A percentile compares a stretch with the other conserved stretches of the same genome.
phyloP scores from a whole-genome alignment of 2,113 vertebrate genomes.

The Thunnus thynnus region DNA sequence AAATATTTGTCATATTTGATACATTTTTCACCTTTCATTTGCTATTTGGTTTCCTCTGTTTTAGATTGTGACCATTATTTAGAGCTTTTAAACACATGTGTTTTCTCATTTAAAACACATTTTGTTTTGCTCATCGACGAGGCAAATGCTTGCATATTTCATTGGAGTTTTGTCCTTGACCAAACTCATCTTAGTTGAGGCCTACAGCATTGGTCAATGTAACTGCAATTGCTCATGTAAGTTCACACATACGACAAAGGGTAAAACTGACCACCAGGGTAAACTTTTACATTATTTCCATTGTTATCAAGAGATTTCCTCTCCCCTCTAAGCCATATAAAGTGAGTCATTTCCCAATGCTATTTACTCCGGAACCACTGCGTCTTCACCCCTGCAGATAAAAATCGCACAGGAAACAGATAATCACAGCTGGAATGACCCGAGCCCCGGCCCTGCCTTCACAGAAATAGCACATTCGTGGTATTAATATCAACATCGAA shows the following conservation, averaged over 20 bases:
- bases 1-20: conserved; percentile 40
- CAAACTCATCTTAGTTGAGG: background rate
- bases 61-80: conserved; percentile 35
- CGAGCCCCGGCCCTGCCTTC: conserved; percentile 12
- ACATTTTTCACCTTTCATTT: conserved; percentile 11
- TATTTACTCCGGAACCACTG: conserved; percentile 65
- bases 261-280: background rate
- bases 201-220: background rate
- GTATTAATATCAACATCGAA: conserved; percentile 55
- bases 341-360: conserved; percentile 51
- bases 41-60: conserved; percentile 31
- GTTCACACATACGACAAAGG: background rate
- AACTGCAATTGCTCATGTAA: too few species aligned
- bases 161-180: background rate
- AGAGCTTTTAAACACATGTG: background rate
- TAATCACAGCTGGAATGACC: conserved; percentile 67
- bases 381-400: conserved; percentile 74
- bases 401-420: conserved; percentile 78
- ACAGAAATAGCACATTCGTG: conserved; percentile 61
- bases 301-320: conserved; percentile 39
- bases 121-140: conserved; percentile 23
- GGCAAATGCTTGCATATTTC: conserved; percentile 17
- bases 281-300: conserved; percentile 3
- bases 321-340: conserved; percentile 21
- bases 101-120: background rate